A percentile compares a stretch with the other conserved stretches of the same genome.
These are phyloP conservation scores for Urosaurus nigricauda DNA, from an alignment of 2,797 vertebrate genomes.

Conservation along the genomic window DNA sequence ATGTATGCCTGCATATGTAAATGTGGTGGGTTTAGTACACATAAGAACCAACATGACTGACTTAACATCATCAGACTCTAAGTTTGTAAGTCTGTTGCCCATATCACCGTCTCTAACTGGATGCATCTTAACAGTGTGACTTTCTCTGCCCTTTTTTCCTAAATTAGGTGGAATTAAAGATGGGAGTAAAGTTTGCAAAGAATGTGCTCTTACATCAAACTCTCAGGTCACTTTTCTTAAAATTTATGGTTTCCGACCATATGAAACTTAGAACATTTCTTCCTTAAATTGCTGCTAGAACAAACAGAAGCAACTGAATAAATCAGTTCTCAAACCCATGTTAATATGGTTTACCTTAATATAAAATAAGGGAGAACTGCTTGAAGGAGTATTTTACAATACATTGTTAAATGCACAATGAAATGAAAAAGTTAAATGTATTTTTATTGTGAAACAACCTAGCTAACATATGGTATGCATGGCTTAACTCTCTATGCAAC, in stretches of 20 bases:
- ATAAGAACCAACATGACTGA: no score
- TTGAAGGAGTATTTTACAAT: conserved; percentile 56
- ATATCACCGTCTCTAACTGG: not conserved
- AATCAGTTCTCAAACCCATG: not conserved
- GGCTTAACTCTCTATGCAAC: no score
- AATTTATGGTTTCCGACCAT: not conserved
- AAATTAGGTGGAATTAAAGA: not conserved
- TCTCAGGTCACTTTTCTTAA: not conserved
- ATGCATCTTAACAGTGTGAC: not conserved
- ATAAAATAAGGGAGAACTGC: conserved; percentile 27
- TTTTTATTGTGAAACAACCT: conserved; percentile 63
- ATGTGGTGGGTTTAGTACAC: no score
- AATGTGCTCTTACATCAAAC: no score
- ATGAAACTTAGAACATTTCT: not conserved
- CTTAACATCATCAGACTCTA: no score
- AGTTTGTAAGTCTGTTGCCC: no score
- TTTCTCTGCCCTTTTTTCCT: not conserved
- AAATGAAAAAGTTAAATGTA: conserved; percentile 37
- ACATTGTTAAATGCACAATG: conserved; percentile 26
- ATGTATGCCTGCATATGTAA: no score
- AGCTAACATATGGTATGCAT: conserved; percentile 57
- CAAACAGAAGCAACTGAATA: conserved; percentile 2
- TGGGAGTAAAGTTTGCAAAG: no score
- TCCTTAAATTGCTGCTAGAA: not conserved
- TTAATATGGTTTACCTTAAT: conserved; percentile 14